Percentiles rank a stretch among this genome's conserved stretches.
Evolutionary conservation across 2,113 vertebrate genomes (phyloP).

Genomic region (Myotis davidii): DNA sequence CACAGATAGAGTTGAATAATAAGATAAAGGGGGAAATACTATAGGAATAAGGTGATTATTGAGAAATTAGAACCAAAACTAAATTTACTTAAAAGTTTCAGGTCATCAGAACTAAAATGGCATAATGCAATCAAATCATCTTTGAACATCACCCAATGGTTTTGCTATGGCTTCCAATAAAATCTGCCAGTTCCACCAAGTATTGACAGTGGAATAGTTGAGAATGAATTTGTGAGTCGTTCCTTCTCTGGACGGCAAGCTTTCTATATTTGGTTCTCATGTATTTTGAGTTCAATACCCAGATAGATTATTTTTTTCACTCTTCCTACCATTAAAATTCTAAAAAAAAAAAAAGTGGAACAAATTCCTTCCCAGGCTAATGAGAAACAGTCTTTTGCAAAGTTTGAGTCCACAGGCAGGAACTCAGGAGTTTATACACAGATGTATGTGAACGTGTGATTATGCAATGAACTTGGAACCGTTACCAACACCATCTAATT

Average conservation of each 20-base stretch:
- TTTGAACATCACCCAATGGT: neutral
- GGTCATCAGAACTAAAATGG: slow-evolving; percentile 11
- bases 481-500: neutral
- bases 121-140: neutral
- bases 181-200: neutral
- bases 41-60: neutral
- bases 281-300: slow-evolving; percentile 29
- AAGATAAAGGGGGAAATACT: neutral
- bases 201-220: neutral
- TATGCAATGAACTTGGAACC: slow-evolving; percentile 18
- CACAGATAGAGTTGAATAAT: slow-evolving; percentile 32
- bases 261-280: neutral
- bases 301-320: neutral
- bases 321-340: slow-evolving; percentile 50
- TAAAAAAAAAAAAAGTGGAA: slow-evolving; percentile 49
- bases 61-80: neutral
- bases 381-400: slow-evolving; percentile 64
- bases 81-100: slow-evolving; percentile 1
- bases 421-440: slow-evolving; percentile 11
- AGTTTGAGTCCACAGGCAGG: slow-evolving; percentile 36
- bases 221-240: neutral
- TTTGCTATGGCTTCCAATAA: neutral
- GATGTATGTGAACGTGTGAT: neutral
- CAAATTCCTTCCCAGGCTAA: slow-evolving; percentile 63
- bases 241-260: neutral